phyloP scores from a whole-genome alignment of 2,113 vertebrate species.

The Cheilinus undulatus region DNA sequence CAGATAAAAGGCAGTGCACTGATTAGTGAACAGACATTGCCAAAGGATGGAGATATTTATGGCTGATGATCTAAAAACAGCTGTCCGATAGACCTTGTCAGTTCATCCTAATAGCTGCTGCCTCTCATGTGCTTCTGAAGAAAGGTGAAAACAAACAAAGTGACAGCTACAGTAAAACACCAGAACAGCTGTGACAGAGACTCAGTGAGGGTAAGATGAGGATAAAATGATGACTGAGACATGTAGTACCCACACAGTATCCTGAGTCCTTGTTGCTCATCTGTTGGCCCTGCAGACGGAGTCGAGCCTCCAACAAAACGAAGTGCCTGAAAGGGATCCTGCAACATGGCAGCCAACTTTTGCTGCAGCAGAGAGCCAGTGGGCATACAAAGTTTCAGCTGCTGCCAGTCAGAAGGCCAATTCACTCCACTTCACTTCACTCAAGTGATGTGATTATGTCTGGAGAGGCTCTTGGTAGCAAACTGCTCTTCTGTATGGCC shows the following conservation, averaged over 20 bases:
- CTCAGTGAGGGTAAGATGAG: conserved; percentile 4
- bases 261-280: conserved; percentile 33
- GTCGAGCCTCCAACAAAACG: conserved; percentile 35
- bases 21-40: conserved; percentile 60
- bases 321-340: conserved; percentile 43
- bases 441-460: conserved; percentile 66
- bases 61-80: conserved; percentile 46
- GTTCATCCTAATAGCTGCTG: conserved; percentile 45
- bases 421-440: conserved; percentile 57
- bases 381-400: conserved; percentile 48
- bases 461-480: conserved; percentile 63
- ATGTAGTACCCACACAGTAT: conserved; percentile 16
- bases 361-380: conserved; percentile 45
- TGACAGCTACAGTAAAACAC: conserved; percentile 9
- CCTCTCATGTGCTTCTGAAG: conserved; percentile 42
- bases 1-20: conserved; percentile 40
- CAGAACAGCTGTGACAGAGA: conserved; percentile 41
- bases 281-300: conserved; percentile 10
- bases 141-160: conserved; percentile 17
- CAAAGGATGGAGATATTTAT: conserved; percentile 62
- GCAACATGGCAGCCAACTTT: conserved; percentile 35
- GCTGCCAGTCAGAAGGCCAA: conserved; percentile 58
- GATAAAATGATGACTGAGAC: conserved; percentile 30
- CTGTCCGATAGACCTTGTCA: conserved; percentile 43
- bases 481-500: conserved; percentile 47